Percentiles rank a stretch among this genome's conserved stretches.
phyloP scores from a whole-genome alignment of 30 jellyfish, hydroid and myxozoan genomes.

The Aurelia sp. region DNA sequence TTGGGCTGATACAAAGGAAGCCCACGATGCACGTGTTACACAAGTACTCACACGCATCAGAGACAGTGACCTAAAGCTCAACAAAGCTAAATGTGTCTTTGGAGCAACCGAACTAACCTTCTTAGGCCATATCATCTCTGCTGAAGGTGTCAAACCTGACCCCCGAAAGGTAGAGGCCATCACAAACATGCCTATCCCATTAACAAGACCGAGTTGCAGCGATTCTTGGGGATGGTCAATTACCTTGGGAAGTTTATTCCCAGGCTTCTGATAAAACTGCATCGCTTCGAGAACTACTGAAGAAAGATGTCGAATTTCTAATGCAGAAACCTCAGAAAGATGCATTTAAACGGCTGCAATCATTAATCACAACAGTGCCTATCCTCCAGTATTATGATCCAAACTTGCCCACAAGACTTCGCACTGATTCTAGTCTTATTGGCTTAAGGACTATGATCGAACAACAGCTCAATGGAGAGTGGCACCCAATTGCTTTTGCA shows the following conservation, averaged over 20 bases:
- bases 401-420: constrained; percentile 24
- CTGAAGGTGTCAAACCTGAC: too few species aligned
- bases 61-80: too few species aligned
- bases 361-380: constrained; percentile 12
- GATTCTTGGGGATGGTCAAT: constrained; percentile 62
- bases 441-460: constrained; percentile 52
- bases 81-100: too few species aligned
- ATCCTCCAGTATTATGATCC: constrained; percentile 48
- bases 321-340: constrained; percentile 5
- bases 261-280: constrained; percentile 15
- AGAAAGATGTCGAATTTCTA: constrained; percentile 17
- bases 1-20: too few species aligned
- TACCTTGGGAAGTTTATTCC: constrained; percentile 63
- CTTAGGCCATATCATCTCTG: too few species aligned
- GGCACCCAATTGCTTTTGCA: too few species aligned
- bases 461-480: not conserved
- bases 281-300: constrained; percentile 28
- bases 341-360: not conserved
- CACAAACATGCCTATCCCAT: constrained; percentile 46
- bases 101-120: too few species aligned
- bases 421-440: constrained; percentile 41
- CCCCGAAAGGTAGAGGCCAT: constrained; percentile 16
- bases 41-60: too few species aligned
- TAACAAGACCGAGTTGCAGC: constrained; percentile 24
- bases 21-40: too few species aligned